Evolutionary conservation across 2,113 vertebrate species (phyloP).

Genomic region (Archocentrus centrarchus): DNA sequence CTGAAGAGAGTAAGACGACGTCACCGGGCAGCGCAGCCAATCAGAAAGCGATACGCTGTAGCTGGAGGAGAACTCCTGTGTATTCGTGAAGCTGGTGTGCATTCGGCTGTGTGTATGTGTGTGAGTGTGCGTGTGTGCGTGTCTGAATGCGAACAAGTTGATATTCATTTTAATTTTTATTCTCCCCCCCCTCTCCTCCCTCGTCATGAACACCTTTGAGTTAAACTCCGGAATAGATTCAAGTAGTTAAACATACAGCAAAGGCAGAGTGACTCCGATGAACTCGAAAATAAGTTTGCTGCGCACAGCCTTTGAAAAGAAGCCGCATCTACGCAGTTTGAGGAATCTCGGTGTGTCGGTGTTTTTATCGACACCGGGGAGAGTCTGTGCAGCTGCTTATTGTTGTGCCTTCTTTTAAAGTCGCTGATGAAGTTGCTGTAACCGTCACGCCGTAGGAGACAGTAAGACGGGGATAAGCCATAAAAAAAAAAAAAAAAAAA

Average conservation of each 20-base stretch:
- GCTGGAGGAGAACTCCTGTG: constrained; percentile 53
- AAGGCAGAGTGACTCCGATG: constrained; percentile 33
- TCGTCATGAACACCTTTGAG: constrained; percentile 13
- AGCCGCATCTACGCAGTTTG: constrained; percentile 63
- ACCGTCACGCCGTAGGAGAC: not conserved
- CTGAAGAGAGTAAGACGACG: constrained; percentile 42
- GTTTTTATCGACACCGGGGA: constrained; percentile 19
- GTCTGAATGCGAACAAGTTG: constrained; percentile 61
- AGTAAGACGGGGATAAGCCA: constrained; percentile 40
- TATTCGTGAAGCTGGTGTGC: constrained; percentile 53
- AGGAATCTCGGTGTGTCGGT: constrained; percentile 11
- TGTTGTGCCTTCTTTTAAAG: constrained; percentile 49
- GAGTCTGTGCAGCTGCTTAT: constrained; percentile 8
- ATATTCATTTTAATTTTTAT: constrained; percentile 15
- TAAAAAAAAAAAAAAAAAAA: constrained; percentile 23
- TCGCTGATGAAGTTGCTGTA: constrained; percentile 46
- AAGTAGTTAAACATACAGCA: constrained; percentile 23
- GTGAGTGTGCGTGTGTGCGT: constrained; percentile 64
- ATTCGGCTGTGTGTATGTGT: constrained; percentile 63
- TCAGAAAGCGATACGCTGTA: constrained; percentile 48
- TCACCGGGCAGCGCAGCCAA: constrained; percentile 70
- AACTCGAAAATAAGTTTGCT: constrained; percentile 65
- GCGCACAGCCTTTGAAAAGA: constrained; percentile 45
- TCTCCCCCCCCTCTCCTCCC: not conserved
- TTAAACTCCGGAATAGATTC: constrained; percentile 1